Conservation (phyloP, 2,797 vertebrate genomes). For the Buphagus erythrorhynchus region DNA sequence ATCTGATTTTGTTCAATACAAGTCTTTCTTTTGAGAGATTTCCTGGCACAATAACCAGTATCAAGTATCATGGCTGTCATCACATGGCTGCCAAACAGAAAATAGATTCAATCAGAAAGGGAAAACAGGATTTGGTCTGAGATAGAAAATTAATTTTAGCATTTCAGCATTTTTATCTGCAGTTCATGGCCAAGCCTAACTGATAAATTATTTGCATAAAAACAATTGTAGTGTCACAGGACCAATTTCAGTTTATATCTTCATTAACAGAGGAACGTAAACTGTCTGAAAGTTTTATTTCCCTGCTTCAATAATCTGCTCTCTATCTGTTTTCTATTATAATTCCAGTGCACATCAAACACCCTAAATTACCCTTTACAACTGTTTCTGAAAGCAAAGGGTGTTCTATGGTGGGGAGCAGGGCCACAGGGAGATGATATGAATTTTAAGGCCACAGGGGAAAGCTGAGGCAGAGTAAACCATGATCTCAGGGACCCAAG, state of each 20-base stretch:
- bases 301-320: neutral
- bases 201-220: neutral
- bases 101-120: neutral
- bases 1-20: neutral
- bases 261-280: neutral
- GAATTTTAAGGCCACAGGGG: neutral
- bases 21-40: neutral
- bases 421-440: neutral
- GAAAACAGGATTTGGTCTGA: neutral
- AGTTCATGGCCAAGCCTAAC: neutral
- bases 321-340: neutral
- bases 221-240: neutral
- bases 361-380: neutral
- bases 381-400: neutral
- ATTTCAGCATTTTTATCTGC: neutral
- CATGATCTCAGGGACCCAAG: fast-evolving
- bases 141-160: neutral
- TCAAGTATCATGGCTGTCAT: neutral
- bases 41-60: neutral
- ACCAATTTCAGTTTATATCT: slow-evolving; percentile 2
- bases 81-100: neutral
- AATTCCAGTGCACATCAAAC: neutral
- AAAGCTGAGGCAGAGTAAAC: neutral
- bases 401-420: neutral
- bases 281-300: neutral